These are phyloP conservation scores for Hydrolagus colliei DNA, from an alignment of 2,797 vertebrate genomes.

Conservation along the genomic window DNA sequence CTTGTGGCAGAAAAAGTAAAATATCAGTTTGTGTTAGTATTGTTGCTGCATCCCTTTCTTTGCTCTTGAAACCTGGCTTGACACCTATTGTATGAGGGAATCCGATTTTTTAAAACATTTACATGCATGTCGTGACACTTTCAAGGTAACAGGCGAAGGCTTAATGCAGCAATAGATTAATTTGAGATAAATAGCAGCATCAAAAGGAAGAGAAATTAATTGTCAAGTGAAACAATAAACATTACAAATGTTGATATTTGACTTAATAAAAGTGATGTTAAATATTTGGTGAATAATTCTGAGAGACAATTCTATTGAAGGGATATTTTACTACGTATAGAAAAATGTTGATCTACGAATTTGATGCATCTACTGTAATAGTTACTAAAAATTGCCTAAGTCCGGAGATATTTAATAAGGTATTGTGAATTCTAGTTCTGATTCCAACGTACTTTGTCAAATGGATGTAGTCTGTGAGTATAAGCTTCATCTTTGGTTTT, in stretches of 20 bases:
- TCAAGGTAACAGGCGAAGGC: background rate
- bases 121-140: background rate
- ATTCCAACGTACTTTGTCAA: constrained; percentile 19
- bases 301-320: constrained; percentile 16
- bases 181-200: background rate
- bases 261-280: constrained; percentile 22
- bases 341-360: background rate
- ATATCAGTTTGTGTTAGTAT: background rate
- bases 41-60: background rate
- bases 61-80: too few species aligned
- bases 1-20: background rate
- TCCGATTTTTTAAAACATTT: background rate
- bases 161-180: too few species aligned
- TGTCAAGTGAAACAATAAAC: background rate
- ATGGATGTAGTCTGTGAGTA: constrained; percentile 19
- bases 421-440: background rate
- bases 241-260: constrained; percentile 5
- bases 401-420: constrained; percentile 12
- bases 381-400: constrained; percentile 17
- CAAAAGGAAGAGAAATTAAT: constrained; percentile 7
- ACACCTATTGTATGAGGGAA: too few species aligned
- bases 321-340: constrained; percentile 20
- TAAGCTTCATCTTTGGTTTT: constrained; percentile 30
- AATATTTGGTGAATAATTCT: constrained; percentile 30
- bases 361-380: constrained; percentile 21